These are phyloP conservation scores for Tinea trinotella DNA, from an alignment of 2,888 invertebrate species.

Conservation along the genomic window DNA sequence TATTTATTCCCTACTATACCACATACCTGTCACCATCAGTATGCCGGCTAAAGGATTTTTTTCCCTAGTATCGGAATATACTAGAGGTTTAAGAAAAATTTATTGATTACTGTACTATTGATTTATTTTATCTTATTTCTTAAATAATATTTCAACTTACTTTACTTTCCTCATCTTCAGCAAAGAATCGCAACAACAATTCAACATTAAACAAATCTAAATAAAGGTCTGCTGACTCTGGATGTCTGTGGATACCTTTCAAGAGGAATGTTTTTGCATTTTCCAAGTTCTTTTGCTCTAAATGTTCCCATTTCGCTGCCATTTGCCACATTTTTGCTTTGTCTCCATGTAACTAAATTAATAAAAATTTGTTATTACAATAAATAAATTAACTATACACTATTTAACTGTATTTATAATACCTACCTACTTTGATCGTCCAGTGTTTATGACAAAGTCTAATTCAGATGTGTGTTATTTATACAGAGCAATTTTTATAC, in stretches of 20 bases:
- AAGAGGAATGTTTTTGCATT: constrained; percentile 80
- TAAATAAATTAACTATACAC: too few species aligned
- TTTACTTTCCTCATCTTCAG: constrained; percentile 50
- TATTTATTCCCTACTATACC: too few species aligned
- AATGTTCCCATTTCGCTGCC: constrained; percentile 84
- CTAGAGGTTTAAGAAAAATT: too few species aligned
- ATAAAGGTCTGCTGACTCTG: constrained; percentile 77
- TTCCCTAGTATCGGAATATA: too few species aligned
- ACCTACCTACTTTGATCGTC: too few species aligned
- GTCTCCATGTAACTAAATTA: constrained; percentile 76
- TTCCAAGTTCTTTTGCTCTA: constrained; percentile 76
- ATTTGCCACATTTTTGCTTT: constrained; percentile 83
- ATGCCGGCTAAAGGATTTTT: too few species aligned
- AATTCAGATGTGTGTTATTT: too few species aligned
- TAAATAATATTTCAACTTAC: constrained; percentile 30
- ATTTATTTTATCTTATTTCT: neutral
- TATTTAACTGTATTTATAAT: too few species aligned
- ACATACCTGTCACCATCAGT: too few species aligned
- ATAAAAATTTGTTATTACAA: neutral
- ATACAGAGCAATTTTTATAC: too few species aligned
- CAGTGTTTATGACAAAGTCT: too few species aligned
- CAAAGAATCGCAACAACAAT: constrained; percentile 40
- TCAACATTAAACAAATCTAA: constrained; percentile 70
- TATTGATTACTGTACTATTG: too few species aligned
- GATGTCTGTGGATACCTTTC: constrained; percentile 83